Conservation (phyloP, 2,797 vertebrate species). For the Corythornis leucogaster region DNA sequence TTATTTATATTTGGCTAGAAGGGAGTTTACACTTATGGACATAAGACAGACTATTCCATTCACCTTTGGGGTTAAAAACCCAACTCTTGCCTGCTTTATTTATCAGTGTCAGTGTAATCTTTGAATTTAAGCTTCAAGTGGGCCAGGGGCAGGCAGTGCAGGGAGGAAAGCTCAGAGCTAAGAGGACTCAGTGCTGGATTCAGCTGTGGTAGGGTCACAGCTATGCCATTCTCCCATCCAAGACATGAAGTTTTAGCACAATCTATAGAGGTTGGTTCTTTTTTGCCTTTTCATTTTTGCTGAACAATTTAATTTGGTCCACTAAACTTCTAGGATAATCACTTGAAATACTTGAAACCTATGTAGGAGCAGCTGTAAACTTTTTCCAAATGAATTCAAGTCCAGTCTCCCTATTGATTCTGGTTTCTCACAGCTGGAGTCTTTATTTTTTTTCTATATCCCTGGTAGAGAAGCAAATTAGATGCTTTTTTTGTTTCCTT, state of each 20-base stretch:
- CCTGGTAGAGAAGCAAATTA: neutral
- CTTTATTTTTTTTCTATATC: neutral
- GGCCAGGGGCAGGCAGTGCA: neutral
- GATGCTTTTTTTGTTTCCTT: neutral
- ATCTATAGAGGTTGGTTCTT: neutral
- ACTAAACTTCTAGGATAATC: neutral
- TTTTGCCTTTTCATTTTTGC: neutral
- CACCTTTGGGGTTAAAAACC: neutral
- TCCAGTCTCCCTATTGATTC: neutral
- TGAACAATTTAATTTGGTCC: neutral
- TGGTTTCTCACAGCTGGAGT: neutral
- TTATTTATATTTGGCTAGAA: neutral
- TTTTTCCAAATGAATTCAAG: neutral
- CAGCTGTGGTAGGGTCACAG: neutral
- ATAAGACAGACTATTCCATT: neutral
- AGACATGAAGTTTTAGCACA: rapidly evolving
- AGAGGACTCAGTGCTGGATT: neutral
- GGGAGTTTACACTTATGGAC: neutral
- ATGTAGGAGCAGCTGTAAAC: neutral
- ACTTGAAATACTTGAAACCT: neutral
- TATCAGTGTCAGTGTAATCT: neutral
- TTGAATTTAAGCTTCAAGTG: neutral
- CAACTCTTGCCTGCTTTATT: neutral
- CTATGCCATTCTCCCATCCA: neutral
- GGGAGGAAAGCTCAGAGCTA: neutral